Conservation (phyloP, 2,797 vertebrate species). For the Brachymystax lenok region DNA sequence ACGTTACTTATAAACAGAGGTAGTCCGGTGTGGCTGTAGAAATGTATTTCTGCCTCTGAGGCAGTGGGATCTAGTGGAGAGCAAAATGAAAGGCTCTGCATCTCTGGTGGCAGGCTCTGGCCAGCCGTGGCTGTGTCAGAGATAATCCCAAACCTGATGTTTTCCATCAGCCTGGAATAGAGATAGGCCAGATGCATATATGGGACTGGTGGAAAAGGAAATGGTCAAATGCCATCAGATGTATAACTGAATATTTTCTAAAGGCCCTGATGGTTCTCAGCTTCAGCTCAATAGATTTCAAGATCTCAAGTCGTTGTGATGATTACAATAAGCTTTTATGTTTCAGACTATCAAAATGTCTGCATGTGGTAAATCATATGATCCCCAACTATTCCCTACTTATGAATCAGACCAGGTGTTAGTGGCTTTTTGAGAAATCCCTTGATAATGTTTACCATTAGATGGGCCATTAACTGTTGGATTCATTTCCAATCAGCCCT, state of each 20-base stretch:
- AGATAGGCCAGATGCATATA: constrained; percentile 74
- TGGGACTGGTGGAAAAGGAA: constrained; percentile 66
- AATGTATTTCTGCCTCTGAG: constrained; percentile 33
- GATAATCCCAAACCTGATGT: constrained; percentile 77
- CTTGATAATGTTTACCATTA: constrained; percentile 48
- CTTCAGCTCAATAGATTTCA: constrained; percentile 28
- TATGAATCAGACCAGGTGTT: background rate
- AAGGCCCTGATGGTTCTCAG: constrained; percentile 36
- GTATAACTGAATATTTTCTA: constrained; percentile 51
- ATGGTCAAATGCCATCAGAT: constrained; percentile 67
- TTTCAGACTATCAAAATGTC: background rate
- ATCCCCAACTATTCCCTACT: background rate
- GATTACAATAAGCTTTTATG: constrained; percentile 8
- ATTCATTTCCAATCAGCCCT: constrained; percentile 60
- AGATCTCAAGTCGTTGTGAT: constrained; percentile 3
- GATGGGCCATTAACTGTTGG: constrained; percentile 36
- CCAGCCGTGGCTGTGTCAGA: constrained; percentile 54
- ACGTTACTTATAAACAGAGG: background rate
- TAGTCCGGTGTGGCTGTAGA: constrained; percentile 11
- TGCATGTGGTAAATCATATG: background rate
- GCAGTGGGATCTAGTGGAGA: constrained; percentile 34
- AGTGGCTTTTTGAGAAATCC: constrained; percentile 6
- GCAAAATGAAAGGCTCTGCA: constrained; percentile 45
- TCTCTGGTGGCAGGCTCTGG: constrained; percentile 60
- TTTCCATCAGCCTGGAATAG: constrained; percentile 72